Percentiles rank a stretch among this genome's conserved stretches.
Conservation (phyloP, 2,888 invertebrate species). For the Drosophila borealis region DNA sequence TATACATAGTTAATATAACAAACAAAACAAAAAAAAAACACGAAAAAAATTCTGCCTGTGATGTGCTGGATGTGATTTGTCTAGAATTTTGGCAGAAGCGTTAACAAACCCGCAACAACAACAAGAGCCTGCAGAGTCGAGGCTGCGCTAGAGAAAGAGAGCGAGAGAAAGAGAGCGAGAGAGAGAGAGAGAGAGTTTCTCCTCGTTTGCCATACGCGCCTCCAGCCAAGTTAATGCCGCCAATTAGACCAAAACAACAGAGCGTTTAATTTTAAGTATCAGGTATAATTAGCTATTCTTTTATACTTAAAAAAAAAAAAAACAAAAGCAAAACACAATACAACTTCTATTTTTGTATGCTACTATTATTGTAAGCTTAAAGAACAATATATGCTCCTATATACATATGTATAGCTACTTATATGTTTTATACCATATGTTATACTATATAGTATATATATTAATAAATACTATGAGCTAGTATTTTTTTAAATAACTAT, state of each 20-base stretch:
- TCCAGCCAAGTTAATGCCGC: slow-evolving; percentile 49
- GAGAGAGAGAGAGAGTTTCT: background rate
- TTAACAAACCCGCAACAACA: slow-evolving; percentile 2
- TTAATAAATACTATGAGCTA: slow-evolving; percentile 2
- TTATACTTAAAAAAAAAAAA: slow-evolving; percentile 8
- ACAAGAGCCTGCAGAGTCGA: slow-evolving; percentile 35
- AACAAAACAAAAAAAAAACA: slow-evolving; percentile 28
- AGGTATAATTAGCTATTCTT: slow-evolving; percentile 49
- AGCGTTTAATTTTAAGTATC: slow-evolving; percentile 72
- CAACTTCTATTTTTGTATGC: slow-evolving; percentile 5
- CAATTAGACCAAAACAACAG: slow-evolving; percentile 73
- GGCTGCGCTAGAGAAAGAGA: background rate
- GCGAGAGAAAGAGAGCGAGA: background rate
- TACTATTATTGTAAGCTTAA: slow-evolving; percentile 10
- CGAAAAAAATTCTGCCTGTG: slow-evolving; percentile 63
- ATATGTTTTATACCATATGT: slow-evolving; percentile 11
- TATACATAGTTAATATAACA: slow-evolving; percentile 25
- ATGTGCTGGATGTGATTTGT: slow-evolving; percentile 78
- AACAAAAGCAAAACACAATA: background rate
- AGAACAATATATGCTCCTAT: slow-evolving; percentile 26
- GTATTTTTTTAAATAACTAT: slow-evolving; percentile 20
- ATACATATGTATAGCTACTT: slow-evolving; percentile 16
- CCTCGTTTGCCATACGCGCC: slow-evolving; percentile 51
- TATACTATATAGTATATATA: slow-evolving; percentile 18
- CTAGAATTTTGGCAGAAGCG: slow-evolving; percentile 60